phyloP scores from a whole-genome alignment of 2,888 invertebrate species.

The Terebella lapidaria region DNA sequence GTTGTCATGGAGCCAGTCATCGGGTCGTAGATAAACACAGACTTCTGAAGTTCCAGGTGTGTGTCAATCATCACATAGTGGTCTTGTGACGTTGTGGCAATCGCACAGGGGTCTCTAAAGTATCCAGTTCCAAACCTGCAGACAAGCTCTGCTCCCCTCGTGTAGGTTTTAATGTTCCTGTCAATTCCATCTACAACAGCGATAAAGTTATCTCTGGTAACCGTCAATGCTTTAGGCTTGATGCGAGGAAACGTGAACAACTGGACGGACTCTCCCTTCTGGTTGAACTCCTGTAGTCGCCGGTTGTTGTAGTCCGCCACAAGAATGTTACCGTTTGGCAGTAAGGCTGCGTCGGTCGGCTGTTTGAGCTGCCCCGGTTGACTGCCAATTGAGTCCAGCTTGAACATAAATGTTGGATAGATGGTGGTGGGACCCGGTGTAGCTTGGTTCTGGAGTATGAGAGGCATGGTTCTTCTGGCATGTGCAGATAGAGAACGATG shows the following conservation, averaged over 20 bases:
- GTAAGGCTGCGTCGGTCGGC: neutral
- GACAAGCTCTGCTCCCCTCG: slow-evolving; percentile 3
- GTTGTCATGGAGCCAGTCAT: slow-evolving; percentile 5
- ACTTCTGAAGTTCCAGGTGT: neutral
- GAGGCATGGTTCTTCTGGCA: neutral
- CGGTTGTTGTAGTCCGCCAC: slow-evolving; percentile 3
- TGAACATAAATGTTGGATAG: neutral
- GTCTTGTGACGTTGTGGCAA: neutral
- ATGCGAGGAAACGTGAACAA: neutral
- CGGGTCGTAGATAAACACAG: slow-evolving; percentile 4
- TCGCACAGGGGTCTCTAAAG: neutral
- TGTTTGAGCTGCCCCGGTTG: neutral
- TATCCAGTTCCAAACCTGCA: slow-evolving; percentile 12
- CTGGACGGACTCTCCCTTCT: neutral
- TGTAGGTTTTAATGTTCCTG: slow-evolving; percentile 8
- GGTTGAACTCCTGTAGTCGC: slow-evolving; percentile 4
- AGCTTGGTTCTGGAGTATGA: neutral
- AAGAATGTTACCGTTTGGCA: slow-evolving; percentile 5
- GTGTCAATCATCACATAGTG: slow-evolving; percentile 6
- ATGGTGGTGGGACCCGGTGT: neutral
- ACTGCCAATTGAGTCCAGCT: neutral
- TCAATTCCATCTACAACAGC: neutral
- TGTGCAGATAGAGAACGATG: neutral
- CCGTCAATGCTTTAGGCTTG: slow-evolving; percentile 1
- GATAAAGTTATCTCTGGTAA: slow-evolving; percentile 7